Evolutionary conservation across 1,140 invertebrate species (phyloP), one percentile per base, ranked within the genome.

Genomic region (Drosophila navojoa): DNA sequence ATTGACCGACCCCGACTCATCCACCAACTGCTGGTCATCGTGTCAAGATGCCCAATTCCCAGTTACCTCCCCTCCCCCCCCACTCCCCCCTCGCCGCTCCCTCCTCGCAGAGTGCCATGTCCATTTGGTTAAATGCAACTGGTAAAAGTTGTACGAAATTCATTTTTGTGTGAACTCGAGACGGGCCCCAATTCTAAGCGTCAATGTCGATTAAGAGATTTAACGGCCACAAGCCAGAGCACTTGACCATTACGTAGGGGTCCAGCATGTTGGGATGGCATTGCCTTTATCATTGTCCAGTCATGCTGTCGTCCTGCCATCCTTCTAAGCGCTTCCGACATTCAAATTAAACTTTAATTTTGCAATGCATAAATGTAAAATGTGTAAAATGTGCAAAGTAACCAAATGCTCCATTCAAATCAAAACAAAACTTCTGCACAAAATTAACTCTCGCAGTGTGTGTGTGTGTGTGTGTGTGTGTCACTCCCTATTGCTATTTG

Each of bases 141-240:
- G 79, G 82, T 87, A 79, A 76, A 86, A 81, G 49, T 72, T 76
- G 75, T 76, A 55, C 57, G 76, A 81, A 76, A 82, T 81, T 76
- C 71, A 81, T 86, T 87, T 78, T 80, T 75, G 19, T 75, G 19
- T 38, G 35, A 22, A 1, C 32, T 5, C 66, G 69, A 50, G 59
- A 19, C 7, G 53, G 35, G 50, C 6, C 19, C 16, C 74, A 81
- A 85, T 77, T 81, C 74, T 70, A 81, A 71, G 75, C 82, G 78
- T 86, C 78, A 72, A 75, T 81, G 81, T 86, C 75, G 82, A 86
- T 86, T 86, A 87, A 79, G 82, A 87, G 81, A 87, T 87, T 86
- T 79, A 86, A 79, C 75, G 75, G 77, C 61, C 61, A 58, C 38
- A 64, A 62, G 32, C 49, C 42, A 38, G 10, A 47, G 38, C 11